Base-by-base conservation (phyloP, 2,888 invertebrate genomes). In the Thecophora atra region DNA sequence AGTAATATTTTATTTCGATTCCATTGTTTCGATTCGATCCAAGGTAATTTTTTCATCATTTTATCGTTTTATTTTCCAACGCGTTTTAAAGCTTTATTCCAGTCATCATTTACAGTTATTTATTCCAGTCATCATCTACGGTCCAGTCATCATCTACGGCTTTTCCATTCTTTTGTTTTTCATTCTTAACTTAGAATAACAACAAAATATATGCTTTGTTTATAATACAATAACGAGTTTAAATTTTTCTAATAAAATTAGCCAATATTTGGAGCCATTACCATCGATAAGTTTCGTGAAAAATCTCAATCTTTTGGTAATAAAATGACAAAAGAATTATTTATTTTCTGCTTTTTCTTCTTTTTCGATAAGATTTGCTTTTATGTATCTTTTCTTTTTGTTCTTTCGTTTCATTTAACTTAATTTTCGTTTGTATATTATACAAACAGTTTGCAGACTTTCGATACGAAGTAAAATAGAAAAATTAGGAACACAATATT, bases 261-360 rank as follows among this genome's bases (percentile, higher is more conserved):
- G 85, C 85, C 85, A 86, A 85, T 85, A 84, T 83, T 86, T 86
- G 87, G 86, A 86, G 87, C 86, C 87, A 84, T 85, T 84, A 83
- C 82, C 84, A 86, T 85, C 86, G 85, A 86, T 87, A 87, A 86
- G 87, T 86, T 86, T 87, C 87, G 87, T 87, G 85, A 85, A 86
- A 87, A 87, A 87, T 87, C 86, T 81, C 81, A 81, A 84, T 85
- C 83, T 83, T 84, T 85, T 85, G 85, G 84, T 84, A 84, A 84
- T 82, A 82, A 84, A 83, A 86, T 86, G 85, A 86, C 86, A 86
- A 86, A 87, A 86, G 85, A 86, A 86, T 86, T 86, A 85, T 83
- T 81, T 76, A 73, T 72, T 68, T 64, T 63, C 63, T 74, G 74
- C 71, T 74, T 72, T 68, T 64, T 63, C 63, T 74, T 74, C 71